Base-by-base conservation (phyloP, 64 coral and sea anemone species). In the Montipora sp. region DNA sequence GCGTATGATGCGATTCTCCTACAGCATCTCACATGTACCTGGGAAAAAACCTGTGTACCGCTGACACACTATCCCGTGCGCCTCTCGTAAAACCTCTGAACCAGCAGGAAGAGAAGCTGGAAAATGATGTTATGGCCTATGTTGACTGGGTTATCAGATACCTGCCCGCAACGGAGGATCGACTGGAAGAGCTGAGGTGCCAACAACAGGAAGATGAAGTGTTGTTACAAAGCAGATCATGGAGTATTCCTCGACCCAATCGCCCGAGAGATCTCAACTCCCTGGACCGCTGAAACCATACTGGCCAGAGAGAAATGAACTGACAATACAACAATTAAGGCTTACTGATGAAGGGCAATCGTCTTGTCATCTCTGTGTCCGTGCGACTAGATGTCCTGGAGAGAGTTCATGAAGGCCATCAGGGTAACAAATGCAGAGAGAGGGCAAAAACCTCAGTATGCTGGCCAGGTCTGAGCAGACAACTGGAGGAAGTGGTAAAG, bases 111-210 rank as follows among this genome's bases (percentile, higher is more conserved):
- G 49, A 77, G n/a, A 76, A 77, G 24, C n/a, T 75, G 55, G 19
- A 51, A 59, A 23, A 89, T 58, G 74, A 89, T 23, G 53, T 77
- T 1, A 89, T 77, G 9, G 19, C 58, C 15, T 77, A 89, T 20
- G 74, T 89, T 63, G 43, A 77, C 53, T 89, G 13, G 8, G 74
- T 89, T 45, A 59, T 76, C 19, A n/a, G 27, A 16, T 14, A 44
- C 49, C 53, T 89, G 21, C 87, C 87, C 12, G 87, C 87, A 27
- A 89, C 48, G 14, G 73, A 77, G 43, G 43, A 89, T 51, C 70
- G 87, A 14, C 70, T 89, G 22, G 21, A 76, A 46, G 53, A 89
- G 50, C 21, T 78, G 36, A 75, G 55, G 18, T 36, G 7, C 21
- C 71, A 63, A 2, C 87, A 65, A 27, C 70, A 51, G 19, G 9